Evolutionary conservation across 2,888 invertebrate species (phyloP), one percentile per base, ranked within the genome.

Genomic region (Ophion ellenae): DNA sequence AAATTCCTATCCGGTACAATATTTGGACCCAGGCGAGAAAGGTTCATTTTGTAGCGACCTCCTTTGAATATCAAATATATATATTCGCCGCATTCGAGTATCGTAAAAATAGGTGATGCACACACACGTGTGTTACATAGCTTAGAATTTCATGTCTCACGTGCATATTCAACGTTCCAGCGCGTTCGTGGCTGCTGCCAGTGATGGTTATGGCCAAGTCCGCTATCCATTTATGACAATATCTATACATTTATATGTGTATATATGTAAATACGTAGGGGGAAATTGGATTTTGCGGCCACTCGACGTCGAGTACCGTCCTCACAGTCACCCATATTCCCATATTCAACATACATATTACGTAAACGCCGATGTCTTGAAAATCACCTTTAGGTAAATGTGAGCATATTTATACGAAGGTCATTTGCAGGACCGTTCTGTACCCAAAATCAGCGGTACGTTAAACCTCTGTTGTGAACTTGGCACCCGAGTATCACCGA

Each of bases 71-170:
- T 59, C n/a, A 57, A 71, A 71, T 71, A 28, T 71, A 28, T 71
- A 28, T n/a, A n/a, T 32, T 57, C 71, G 71, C 28, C 32, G 17
- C 14, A 14, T 20, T 71, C 57, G 45, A 71, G n/a, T 71, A 47
- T 45, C 36, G 32, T 57, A 76, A 84, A 75, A 84, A 70, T 20
- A 63, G 57, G 59, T 20, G 63, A 40, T 53, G 45, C 61, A n/a
- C 20, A 11, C 59, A 66, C 76, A 66, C 40, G 77, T 73, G 67
- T 64, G 20, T 14, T 74, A 45, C 80, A 24, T 75, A 63, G 77
- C 81, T 84, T 77, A 73, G 71, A 84, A 74, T 84, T 81, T 77
- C 77, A 69, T 67, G 76, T 59, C 70, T 40, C 66, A 45, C 69
- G 67, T 63, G 61, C 81, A 76, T 77, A 78, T 67, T 67, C 67